Evolutionary conservation across 2,797 vertebrate genomes (phyloP), one percentile per base, ranked within the genome.

Genomic region (Lacerta bilineata): DNA sequence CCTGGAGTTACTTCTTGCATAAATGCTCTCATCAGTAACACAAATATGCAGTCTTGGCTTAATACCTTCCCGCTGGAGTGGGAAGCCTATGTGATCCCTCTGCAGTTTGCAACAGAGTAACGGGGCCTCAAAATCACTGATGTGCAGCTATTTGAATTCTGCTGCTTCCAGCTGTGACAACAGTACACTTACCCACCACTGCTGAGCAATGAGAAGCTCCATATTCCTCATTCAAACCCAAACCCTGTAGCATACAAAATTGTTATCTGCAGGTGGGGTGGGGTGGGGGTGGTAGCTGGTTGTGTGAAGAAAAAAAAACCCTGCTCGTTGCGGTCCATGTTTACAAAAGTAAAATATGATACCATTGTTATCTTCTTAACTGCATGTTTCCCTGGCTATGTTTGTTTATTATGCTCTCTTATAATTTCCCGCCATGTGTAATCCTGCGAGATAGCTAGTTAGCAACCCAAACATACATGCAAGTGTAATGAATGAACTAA

Each of bases 141-240:
- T 39, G 25, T 25, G 5, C 25, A 59, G 2, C 33, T 61, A 41
- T 43, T 61, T 87, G 9, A 80, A 29, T 80, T 43, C 68, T 66
- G 13, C 27, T n/a, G 75, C 41, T 86, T 86, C 61, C 43, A 66
- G 43, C n/a, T 33, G 46, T 20, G 50, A 80, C n/a, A 87, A 69
- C 20, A 41, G 27, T 11, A 39, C 25, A 55, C 77, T 71, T n/a
- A 80, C 41, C 29, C 61, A 69, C 15, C 50, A 83, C 29, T 82
- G 39, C 64, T 69, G 43, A 43, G 36, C 64, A 68, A 82, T 13
- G 66, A 39, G 5, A 23, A 33, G 11, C n/a, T 68, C 11, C 41
- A 18, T 20, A 20, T 25, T 84, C 55, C 43, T 25, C 27, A 46
- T 29, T 46, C 27, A 78, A 33, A 5, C 10, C n/a, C 50, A 25